Evolutionary conservation across 2,797 vertebrate genomes (phyloP).

Genomic region (Craterocephalus amniculus): DNA sequence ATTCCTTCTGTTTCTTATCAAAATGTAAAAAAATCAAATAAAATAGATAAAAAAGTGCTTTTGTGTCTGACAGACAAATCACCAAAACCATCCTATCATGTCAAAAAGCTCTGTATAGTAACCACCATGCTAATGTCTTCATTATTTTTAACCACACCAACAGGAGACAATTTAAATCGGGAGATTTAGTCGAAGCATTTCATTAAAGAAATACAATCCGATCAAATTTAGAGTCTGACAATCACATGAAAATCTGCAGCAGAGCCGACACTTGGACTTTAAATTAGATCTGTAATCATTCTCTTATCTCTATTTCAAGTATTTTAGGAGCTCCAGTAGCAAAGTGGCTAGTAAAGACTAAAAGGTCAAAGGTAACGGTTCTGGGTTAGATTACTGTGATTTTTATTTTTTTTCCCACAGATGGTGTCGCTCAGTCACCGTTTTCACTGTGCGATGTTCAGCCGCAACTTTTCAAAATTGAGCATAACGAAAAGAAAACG

Average conservation of each 20-base stretch:
- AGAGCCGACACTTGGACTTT: conserved; percentile 41
- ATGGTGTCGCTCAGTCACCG: conserved; percentile 58
- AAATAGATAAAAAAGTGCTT: background rate
- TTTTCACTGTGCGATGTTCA: conserved; percentile 44
- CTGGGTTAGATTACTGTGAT: conserved; percentile 55
- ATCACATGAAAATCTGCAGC: conserved; percentile 69
- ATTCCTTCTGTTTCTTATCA: conserved; percentile 49
- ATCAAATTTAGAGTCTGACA: conserved; percentile 62
- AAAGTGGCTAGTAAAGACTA: conserved; percentile 18
- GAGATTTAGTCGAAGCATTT: conserved; percentile 10
- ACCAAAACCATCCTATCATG: conserved; percentile 21
- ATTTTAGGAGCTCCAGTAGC: conserved; percentile 53
- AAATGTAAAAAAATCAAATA: background rate
- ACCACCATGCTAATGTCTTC: conserved; percentile 23
- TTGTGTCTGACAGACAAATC: conserved; percentile 26
- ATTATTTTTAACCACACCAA: conserved; percentile 17
- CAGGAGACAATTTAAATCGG: background rate
- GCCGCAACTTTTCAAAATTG: conserved; percentile 40
- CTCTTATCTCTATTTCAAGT: conserved; percentile 20
- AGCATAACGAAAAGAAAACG: conserved; percentile 37
- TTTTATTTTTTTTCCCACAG: conserved; percentile 37
- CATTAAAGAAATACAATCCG: conserved; percentile 25
- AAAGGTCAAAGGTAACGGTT: conserved; percentile 44
- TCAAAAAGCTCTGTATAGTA: conserved; percentile 52
- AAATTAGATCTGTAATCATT: conserved; percentile 39